Percentiles rank a stretch among this genome's conserved stretches.
Evolutionary conservation across 2,113 vertebrate genomes (phyloP).

Genomic region (Zosterops hypoxanthus): DNA sequence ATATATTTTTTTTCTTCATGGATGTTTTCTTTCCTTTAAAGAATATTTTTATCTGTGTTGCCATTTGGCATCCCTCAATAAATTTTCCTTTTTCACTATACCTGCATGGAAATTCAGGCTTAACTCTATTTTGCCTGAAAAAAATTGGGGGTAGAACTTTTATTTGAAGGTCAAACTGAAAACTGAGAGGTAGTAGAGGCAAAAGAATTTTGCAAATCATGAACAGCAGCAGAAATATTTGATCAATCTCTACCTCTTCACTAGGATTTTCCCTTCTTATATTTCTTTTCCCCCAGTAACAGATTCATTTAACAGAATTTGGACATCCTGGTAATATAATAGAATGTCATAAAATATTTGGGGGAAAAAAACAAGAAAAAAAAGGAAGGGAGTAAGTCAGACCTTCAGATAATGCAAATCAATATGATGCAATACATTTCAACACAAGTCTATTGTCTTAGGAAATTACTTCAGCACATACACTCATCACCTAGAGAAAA

Average conservation of each 20-base stretch:
- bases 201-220: background rate
- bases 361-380: fast-evolving
- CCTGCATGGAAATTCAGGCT: background rate
- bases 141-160: background rate
- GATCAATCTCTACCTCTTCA: background rate
- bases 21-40: background rate
- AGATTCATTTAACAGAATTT: background rate
- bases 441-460: background rate
- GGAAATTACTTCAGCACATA: background rate
- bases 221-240: background rate
- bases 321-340: background rate
- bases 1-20: background rate
- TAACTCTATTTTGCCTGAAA: background rate
- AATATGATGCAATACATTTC: background rate
- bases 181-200: background rate
- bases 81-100: background rate
- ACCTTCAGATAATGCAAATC: background rate
- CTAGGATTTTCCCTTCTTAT: background rate
- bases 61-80: background rate
- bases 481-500: background rate
- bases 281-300: background rate
- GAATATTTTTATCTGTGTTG: background rate
- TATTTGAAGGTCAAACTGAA: background rate
- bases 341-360: background rate
- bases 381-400: background rate